Percentiles rank a stretch among this genome's conserved stretches.
Evolutionary conservation across 2,888 invertebrate genomes (phyloP).

Genomic region (Sicus ferrugineus): DNA sequence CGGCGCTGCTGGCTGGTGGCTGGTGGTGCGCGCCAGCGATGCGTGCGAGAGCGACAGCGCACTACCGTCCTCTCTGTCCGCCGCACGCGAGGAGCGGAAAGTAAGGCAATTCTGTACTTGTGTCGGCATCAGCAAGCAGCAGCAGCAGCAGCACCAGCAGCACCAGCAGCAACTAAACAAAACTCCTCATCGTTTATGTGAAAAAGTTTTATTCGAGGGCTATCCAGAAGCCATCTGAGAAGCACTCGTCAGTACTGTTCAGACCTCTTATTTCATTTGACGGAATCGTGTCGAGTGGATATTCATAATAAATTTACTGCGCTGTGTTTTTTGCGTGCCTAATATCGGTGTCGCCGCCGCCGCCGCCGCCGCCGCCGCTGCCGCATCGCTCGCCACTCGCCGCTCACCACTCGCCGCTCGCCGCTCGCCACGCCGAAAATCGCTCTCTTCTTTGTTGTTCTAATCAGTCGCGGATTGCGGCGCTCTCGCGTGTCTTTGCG

Average conservation of each 20-base stretch:
- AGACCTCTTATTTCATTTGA: conserved; percentile 67
- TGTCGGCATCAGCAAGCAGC: conserved; percentile 33
- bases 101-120: conserved; percentile 37
- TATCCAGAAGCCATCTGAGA: conserved; percentile 66
- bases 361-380: neutral
- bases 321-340: conserved; percentile 58
- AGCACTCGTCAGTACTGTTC: conserved; percentile 66
- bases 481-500: neutral
- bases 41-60: conserved; percentile 2
- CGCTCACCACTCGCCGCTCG: neutral
- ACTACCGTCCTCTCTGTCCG: conserved; percentile 3
- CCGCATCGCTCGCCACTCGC: conserved; percentile 6
- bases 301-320: conserved; percentile 65
- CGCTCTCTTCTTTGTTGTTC: neutral
- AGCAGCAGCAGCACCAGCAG: conserved; percentile 4
- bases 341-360: conserved; percentile 52
- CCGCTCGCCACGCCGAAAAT: neutral
- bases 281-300: conserved; percentile 67
- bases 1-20: neutral
- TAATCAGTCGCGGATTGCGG: neutral
- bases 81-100: conserved; percentile 30
- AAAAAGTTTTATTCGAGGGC: conserved; percentile 66
- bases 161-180: conserved; percentile 41
- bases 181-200: conserved; percentile 58
- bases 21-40: neutral